These are phyloP conservation scores for Carollia perspicillata DNA, from an alignment of 2,113 vertebrate genomes.

Conservation along the genomic window DNA sequence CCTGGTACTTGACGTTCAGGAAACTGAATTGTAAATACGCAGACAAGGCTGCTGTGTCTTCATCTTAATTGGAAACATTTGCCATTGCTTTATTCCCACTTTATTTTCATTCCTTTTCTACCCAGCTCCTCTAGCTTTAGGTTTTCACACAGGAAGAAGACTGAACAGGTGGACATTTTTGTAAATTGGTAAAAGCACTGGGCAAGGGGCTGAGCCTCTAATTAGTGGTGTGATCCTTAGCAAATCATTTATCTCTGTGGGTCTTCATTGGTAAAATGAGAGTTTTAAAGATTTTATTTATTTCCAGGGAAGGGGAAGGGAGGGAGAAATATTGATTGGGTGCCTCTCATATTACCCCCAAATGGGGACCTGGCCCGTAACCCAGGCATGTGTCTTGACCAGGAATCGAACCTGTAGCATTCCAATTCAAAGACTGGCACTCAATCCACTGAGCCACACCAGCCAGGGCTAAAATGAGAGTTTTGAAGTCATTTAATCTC, in stretches of 20 bases:
- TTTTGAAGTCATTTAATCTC: slow-evolving; percentile 6
- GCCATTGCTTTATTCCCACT: slow-evolving; percentile 3
- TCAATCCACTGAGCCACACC: no score
- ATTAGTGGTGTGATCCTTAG: not conserved
- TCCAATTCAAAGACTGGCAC: no score
- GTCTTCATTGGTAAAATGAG: slow-evolving; percentile 16
- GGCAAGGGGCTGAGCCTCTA: not conserved
- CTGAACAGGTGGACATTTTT: not conserved
- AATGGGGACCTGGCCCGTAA: no score
- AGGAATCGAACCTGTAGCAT: no score
- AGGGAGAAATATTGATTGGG: no score
- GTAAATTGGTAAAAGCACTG: not conserved
- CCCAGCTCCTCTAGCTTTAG: not conserved
- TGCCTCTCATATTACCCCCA: no score
- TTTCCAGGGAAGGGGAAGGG: no score
- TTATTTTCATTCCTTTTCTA: slow-evolving; percentile 44
- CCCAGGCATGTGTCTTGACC: no score
- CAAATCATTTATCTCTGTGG: not conserved
- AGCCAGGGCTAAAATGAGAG: not conserved
- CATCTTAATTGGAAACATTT: slow-evolving; percentile 70
- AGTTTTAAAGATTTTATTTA: not conserved
- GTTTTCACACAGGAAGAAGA: not conserved
- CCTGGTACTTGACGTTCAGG: slow-evolving; percentile 65
- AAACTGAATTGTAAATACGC: slow-evolving; percentile 65
- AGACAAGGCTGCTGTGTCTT: slow-evolving; percentile 42